Conservation (phyloP, 1,140 invertebrate species). For the Mizuhopecten yessoensis region DNA sequence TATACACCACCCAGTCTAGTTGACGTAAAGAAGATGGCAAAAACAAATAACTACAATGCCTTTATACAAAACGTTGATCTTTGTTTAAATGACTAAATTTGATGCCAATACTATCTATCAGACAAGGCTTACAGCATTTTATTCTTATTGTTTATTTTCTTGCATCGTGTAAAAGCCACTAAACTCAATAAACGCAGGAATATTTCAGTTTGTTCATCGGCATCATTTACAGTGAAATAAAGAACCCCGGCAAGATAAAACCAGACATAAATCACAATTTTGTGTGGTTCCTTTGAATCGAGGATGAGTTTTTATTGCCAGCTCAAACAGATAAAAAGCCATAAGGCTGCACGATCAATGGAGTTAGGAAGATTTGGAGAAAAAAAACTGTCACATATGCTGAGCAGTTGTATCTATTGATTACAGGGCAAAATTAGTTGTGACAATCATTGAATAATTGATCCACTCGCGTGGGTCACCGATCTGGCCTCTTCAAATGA, state of each 20-base stretch:
- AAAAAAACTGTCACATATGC: constrained; percentile 26
- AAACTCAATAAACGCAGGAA: background rate
- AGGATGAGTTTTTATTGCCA: constrained; percentile 34
- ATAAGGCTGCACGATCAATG: constrained; percentile 32
- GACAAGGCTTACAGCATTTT: constrained; percentile 11
- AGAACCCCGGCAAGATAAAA: background rate
- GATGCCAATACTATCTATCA: constrained; percentile 15
- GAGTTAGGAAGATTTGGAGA: background rate
- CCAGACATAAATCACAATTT: constrained; percentile 29
- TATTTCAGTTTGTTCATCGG: constrained; percentile 24
- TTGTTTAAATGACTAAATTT: background rate
- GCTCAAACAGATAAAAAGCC: constrained; percentile 33
- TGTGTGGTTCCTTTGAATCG: constrained; percentile 32
- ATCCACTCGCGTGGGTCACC: background rate
- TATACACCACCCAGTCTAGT: background rate
- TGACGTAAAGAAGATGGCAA: background rate
- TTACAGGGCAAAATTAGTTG: background rate
- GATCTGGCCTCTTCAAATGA: background rate
- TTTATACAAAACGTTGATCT: constrained; percentile 6
- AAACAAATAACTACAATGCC: constrained; percentile 26
- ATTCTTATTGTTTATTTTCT: constrained; percentile 19
- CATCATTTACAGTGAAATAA: constrained; percentile 24
- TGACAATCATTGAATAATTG: constrained; percentile 1
- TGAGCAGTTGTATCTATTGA: constrained; percentile 20
- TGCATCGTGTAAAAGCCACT: background rate